Conservation (phyloP, 2,888 invertebrate species). For the Mystacides longicornis region DNA sequence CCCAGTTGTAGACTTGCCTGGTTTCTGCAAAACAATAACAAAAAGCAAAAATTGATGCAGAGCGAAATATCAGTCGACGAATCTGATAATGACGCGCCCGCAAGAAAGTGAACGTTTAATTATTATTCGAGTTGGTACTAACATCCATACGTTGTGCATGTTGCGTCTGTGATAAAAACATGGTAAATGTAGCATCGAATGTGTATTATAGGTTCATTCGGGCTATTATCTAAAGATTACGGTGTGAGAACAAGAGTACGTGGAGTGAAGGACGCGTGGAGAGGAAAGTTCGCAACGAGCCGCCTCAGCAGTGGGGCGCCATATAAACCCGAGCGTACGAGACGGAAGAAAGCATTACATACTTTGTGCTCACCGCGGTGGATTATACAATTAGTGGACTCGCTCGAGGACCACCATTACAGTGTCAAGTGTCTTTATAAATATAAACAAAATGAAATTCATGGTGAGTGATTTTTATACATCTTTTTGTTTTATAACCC, state of each 20-base stretch:
- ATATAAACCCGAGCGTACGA: constrained; percentile 20
- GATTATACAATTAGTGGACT: constrained; percentile 13
- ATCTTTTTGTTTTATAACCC: neutral
- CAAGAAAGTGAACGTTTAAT: too few relatives aligned
- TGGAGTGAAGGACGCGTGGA: constrained; percentile 1
- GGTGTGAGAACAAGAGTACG: neutral
- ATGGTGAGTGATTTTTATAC: constrained; percentile 36
- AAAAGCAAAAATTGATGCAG: too few relatives aligned
- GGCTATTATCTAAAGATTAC: too few relatives aligned
- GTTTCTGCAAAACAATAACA: too few relatives aligned
- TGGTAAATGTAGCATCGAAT: too few relatives aligned
- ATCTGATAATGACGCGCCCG: too few relatives aligned
- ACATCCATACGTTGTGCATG: too few relatives aligned
- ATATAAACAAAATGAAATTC: constrained; percentile 42
- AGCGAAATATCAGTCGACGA: too few relatives aligned
- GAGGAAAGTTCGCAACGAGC: constrained; percentile 1
- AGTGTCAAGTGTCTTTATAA: constrained; percentile 24
- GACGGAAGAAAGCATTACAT: constrained; percentile 26
- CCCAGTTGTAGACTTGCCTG: too few relatives aligned
- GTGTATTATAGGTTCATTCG: too few relatives aligned
- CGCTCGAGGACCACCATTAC: neutral
- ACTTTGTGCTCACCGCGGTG: constrained; percentile 22
- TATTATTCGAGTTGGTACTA: too few relatives aligned
- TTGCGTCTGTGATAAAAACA: too few relatives aligned
- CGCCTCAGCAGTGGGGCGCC: constrained; percentile 15